These are phyloP conservation scores for Cossypha niveicapilla DNA, from an alignment of 2,797 vertebrate genomes.

Conservation along the genomic window DNA sequence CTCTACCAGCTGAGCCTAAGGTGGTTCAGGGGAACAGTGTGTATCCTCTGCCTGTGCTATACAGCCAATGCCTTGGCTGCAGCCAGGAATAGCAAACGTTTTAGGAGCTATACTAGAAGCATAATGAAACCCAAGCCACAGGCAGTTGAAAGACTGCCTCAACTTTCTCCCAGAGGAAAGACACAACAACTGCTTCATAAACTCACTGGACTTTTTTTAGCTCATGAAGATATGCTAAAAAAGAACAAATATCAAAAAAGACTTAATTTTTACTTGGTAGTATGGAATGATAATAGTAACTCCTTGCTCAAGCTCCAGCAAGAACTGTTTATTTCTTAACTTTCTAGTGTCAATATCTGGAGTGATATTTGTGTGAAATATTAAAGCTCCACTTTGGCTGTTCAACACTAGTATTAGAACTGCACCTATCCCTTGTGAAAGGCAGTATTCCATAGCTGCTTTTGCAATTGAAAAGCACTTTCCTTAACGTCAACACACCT, in stretches of 20 bases:
- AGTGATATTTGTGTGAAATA: not conserved
- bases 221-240: not conserved
- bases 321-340: not conserved
- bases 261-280: not conserved
- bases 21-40: not conserved
- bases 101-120: not conserved
- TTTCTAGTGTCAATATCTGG: not conserved
- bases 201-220: not conserved
- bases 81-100: not conserved
- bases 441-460: not conserved
- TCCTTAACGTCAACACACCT: not conserved
- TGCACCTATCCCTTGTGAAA: not conserved
- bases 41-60: not conserved
- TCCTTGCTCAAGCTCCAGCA: not conserved
- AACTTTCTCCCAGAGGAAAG: not conserved
- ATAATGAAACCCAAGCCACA: not conserved
- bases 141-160: not conserved
- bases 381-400: not conserved
- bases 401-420: not conserved
- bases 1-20: not conserved
- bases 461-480: not conserved
- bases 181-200: not conserved
- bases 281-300: not conserved
- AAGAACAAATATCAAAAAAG: not conserved
- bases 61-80: not conserved